Evolutionary conservation across 2,797 vertebrate species (phyloP).

Genomic region (Lophius americanus): DNA sequence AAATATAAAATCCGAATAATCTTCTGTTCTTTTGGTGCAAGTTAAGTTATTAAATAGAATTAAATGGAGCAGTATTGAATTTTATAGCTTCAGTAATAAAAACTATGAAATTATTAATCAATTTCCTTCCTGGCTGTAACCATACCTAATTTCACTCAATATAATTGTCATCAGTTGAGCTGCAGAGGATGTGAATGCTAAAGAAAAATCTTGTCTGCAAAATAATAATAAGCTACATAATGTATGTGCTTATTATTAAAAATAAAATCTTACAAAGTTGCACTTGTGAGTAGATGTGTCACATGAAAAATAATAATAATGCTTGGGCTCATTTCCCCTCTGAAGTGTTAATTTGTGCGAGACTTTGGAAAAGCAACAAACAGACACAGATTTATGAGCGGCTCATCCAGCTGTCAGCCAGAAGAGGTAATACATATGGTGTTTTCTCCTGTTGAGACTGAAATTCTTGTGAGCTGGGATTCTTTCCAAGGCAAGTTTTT

Average conservation of each 20-base stretch:
- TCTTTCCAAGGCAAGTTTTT: slow-evolving; percentile 33
- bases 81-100: too few relatives aligned
- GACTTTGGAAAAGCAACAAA: slow-evolving; percentile 33
- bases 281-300: slow-evolving; percentile 4
- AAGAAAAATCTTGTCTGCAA: slow-evolving; percentile 17
- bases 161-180: background rate
- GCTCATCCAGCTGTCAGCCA: slow-evolving; percentile 56
- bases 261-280: slow-evolving; percentile 30
- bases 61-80: background rate
- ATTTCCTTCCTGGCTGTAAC: background rate
- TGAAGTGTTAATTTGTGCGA: slow-evolving; percentile 27
- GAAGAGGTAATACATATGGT: slow-evolving; percentile 47
- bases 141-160: background rate
- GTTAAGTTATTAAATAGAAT: slow-evolving; percentile 3
- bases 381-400: slow-evolving; percentile 23
- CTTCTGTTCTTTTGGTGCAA: background rate
- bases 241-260: background rate
- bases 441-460: slow-evolving; percentile 51
- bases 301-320: slow-evolving; percentile 14
- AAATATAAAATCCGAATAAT: slow-evolving; percentile 5
- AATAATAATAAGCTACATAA: slow-evolving; percentile 23
- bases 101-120: background rate
- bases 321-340: slow-evolving; percentile 25
- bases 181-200: slow-evolving; percentile 3
- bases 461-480: slow-evolving; percentile 37